Base-by-base conservation (phyloP, 2,113 vertebrate genomes). In the Crotalus tigris region DNA sequence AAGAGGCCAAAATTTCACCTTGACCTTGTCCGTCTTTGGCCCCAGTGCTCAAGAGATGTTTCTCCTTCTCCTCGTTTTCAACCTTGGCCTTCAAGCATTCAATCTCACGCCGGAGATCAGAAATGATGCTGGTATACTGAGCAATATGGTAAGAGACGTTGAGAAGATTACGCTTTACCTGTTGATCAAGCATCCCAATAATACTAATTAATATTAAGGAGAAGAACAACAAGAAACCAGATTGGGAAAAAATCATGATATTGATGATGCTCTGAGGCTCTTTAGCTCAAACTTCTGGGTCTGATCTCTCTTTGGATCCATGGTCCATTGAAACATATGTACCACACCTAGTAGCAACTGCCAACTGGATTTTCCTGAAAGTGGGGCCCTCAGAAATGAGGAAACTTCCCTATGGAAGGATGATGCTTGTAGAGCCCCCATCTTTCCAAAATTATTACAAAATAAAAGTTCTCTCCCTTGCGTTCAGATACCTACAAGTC, bases 121-220 rank as follows among this genome's bases (percentile, higher is more conserved):
- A 33, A 10, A 97, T 96, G 92, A 97, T 96, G 55, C 95, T 96
- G 0, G 94, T 96, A 94, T 97, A 97, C 46, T 97, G 97, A 0
- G 95, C 85, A 0, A 97, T 96, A 94, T 95, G 97, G 94, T 93
- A 96, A 75, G 97, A 96, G 58, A 96, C 51, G 0, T 95, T 97
- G 55, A 92, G 88, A 75, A 98, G 96, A 93, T 98, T 98, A 44
- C 96, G 92, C 91, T 97, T 98, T 17, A 98, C 97, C 97, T 98
- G 93, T 88, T 0, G n/a, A 90, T 44, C 1, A 2, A 88, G 75
- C 81, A 81, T 85, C 49, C 69, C 21, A 33, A 44, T 13, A 24
- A 2, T 33, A 17, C 12, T 15, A 69, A 75, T 75, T 75, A 17
- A 69, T 69, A n/a, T n/a, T 29, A n/a, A 69, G 64, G 64, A n/a